Evolutionary conservation across 2,797 vertebrate genomes (phyloP).

Genomic region (Eurystomus glaucurus): DNA sequence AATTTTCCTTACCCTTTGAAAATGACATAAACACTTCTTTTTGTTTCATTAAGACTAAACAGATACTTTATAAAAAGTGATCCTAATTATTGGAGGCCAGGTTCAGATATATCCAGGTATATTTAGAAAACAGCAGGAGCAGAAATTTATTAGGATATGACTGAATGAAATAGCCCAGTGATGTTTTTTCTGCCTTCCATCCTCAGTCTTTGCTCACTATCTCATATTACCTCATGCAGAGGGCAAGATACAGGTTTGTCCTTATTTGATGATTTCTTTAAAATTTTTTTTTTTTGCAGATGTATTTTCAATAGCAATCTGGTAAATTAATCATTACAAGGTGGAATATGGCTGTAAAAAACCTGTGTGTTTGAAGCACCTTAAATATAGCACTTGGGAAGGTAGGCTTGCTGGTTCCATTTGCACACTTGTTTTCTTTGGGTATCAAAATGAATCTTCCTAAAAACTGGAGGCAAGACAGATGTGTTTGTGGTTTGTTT

Average conservation of each 20-base stretch:
- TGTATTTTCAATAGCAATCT: background rate
- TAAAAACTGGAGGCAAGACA: background rate
- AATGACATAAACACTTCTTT: background rate
- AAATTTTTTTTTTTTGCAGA: background rate
- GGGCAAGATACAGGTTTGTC: background rate
- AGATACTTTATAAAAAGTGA: background rate
- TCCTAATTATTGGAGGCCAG: background rate
- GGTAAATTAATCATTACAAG: background rate
- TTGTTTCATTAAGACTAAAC: background rate
- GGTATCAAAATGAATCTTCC: background rate
- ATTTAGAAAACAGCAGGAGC: background rate
- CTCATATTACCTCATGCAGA: background rate
- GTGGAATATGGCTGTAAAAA: background rate
- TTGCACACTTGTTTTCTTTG: background rate
- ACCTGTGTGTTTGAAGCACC: background rate
- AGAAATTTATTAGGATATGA: background rate
- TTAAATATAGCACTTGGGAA: background rate
- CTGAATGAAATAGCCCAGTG: background rate
- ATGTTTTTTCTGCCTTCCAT: background rate
- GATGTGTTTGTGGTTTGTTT: background rate
- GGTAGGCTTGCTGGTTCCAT: background rate
- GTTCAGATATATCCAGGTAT: background rate
- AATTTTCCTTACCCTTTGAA: background rate
- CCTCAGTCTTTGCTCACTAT: background rate
- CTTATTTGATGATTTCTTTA: background rate